phyloP scores from a whole-genome alignment of 2,797 vertebrate genomes.

The Girardinus metallicus region DNA sequence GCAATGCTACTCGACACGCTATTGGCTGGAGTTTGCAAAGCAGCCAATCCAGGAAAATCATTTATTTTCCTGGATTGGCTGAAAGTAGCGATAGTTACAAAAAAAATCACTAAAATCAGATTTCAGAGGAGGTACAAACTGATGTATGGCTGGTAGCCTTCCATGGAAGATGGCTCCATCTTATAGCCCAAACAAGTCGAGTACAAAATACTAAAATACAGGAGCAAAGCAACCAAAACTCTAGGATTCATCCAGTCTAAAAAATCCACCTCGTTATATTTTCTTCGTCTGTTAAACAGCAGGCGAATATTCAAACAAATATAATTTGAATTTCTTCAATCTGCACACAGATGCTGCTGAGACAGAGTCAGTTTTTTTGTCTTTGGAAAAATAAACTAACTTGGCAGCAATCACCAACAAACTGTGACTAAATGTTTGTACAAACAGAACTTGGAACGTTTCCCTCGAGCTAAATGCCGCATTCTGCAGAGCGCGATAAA shows the following conservation, averaged over 20 bases:
- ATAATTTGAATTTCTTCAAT: conserved; percentile 8
- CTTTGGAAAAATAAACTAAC: not conserved
- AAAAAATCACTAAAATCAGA: not conserved
- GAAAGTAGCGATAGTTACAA: not conserved
- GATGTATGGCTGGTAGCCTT: not conserved
- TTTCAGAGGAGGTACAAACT: not conserved
- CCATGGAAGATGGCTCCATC: not conserved
- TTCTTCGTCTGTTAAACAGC: not conserved
- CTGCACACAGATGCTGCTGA: not conserved
- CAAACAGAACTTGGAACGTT: not conserved
- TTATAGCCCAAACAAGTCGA: not conserved
- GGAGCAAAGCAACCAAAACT: not conserved
- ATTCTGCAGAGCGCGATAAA: conserved; percentile 5
- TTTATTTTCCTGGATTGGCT: too few species aligned
- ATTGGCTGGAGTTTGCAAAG: too few species aligned
- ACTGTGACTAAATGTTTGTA: conserved; percentile 1
- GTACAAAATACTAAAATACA: not conserved
- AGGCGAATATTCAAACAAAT: not conserved
- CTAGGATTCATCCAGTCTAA: not conserved
- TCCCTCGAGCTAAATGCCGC: not conserved
- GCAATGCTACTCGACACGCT: too few species aligned
- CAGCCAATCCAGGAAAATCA: too few species aligned
- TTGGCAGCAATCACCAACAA: conserved; percentile 14
- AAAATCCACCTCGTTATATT: not conserved
- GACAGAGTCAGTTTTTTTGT: not conserved